Conservation (phyloP, 53 echinoderm and acorn worm genomes). For the Mesocentrotus franciscanus region DNA sequence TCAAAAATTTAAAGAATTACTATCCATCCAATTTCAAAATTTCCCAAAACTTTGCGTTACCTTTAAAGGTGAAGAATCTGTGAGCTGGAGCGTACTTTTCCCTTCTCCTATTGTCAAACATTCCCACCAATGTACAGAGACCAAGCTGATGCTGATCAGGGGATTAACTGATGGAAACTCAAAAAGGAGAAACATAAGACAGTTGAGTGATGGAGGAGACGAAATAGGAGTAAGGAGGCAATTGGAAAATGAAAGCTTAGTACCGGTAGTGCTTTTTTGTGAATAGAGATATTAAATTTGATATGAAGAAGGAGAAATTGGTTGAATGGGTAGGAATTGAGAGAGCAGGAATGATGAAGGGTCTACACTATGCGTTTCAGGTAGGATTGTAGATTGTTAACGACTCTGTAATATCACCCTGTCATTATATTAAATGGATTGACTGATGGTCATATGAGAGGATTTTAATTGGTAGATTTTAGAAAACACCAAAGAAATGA, state of each 20-base stretch:
- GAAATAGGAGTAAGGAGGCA: slow-evolving; percentile 36
- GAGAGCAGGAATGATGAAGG: not conserved
- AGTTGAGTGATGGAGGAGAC: not conserved
- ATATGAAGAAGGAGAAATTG: not conserved
- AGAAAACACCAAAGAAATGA: not conserved
- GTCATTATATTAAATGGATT: not conserved
- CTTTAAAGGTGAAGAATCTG: no score
- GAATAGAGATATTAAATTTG: not conserved
- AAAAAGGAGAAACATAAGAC: not conserved
- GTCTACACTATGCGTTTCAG: not conserved
- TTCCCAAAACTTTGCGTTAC: no score
- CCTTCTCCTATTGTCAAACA: not conserved
- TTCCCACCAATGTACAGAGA: not conserved
- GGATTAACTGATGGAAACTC: not conserved
- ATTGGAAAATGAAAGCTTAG: slow-evolving; percentile 29
- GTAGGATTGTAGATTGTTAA: not conserved
- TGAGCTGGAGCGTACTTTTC: not conserved
- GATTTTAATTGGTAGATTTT: not conserved
- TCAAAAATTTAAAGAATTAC: no score
- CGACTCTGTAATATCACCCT: not conserved
- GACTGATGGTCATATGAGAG: not conserved
- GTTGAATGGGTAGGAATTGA: not conserved
- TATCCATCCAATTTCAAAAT: no score
- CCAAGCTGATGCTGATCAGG: not conserved
- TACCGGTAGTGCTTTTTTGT: not conserved